phyloP scores from a whole-genome alignment of 1,140 invertebrate genomes.

The Solen grandis region DNA sequence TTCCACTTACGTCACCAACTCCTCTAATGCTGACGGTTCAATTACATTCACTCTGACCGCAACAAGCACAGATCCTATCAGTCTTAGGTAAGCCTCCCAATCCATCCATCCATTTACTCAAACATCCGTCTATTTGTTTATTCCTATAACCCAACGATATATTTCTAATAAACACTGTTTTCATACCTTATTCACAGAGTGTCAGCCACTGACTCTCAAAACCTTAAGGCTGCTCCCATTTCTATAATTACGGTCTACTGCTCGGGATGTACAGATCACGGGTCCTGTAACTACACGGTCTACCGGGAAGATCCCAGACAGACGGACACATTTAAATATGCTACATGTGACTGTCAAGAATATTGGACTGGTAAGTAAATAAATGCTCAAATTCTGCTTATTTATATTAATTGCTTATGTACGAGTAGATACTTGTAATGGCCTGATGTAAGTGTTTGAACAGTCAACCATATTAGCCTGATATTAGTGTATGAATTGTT shows the following conservation, averaged over 20 bases:
- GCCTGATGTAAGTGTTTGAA: too few species aligned
- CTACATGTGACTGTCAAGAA: constrained; percentile 12
- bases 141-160: too few species aligned
- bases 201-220: constrained; percentile 10
- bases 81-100: background rate
- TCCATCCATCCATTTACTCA: too few species aligned
- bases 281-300: background rate
- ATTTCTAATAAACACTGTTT: too few species aligned
- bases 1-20: too few species aligned
- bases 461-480: too few species aligned
- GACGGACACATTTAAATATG: constrained; percentile 7
- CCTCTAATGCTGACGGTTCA: too few species aligned
- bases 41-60: too few species aligned
- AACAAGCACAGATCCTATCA: background rate
- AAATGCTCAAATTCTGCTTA: too few species aligned
- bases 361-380: constrained; percentile 49
- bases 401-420: too few species aligned
- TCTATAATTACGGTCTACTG: constrained; percentile 2
- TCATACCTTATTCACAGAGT: too few species aligned
- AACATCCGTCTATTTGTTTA: background rate
- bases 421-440: too few species aligned
- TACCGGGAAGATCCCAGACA: background rate
- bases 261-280: background rate
- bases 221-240: constrained; percentile 14
- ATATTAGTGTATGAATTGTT: background rate